Percentiles rank a stretch among this genome's conserved stretches.
Conservation (phyloP, 2,113 vertebrate species). For the Opisthocomus hoazin region DNA sequence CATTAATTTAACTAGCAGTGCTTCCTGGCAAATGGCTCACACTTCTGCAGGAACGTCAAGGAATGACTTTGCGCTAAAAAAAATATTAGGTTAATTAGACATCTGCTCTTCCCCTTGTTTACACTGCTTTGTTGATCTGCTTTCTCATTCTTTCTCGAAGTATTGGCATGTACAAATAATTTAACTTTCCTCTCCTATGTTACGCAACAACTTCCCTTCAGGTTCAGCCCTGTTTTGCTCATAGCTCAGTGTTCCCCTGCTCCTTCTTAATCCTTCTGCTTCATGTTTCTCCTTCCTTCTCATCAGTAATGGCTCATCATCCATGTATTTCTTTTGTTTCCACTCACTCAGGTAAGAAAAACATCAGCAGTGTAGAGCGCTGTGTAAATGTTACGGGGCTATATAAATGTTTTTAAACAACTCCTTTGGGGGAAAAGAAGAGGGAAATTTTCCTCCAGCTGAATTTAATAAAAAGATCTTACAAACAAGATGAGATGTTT, state of each 20-base stretch:
- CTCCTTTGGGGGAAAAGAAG: not conserved
- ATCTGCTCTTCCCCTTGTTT: slow-evolving; percentile 21
- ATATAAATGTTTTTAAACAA: not conserved
- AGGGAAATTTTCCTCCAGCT: not conserved
- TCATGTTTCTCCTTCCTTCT: not conserved
- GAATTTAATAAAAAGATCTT: not conserved
- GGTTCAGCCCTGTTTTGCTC: not conserved
- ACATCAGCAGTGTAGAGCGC: not conserved
- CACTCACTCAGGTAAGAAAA: not conserved
- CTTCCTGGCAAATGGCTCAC: slow-evolving; percentile 12
- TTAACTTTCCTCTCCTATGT: not conserved
- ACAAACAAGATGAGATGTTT: not conserved
- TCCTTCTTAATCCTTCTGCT: not conserved
- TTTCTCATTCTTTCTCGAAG: not conserved
- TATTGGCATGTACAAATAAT: not conserved
- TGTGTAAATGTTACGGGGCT: not conserved
- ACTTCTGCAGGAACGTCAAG: not conserved
- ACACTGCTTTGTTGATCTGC: not conserved
- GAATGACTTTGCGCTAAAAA: not conserved
- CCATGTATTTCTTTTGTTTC: not conserved
- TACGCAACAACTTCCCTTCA: not conserved
- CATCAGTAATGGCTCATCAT: not conserved
- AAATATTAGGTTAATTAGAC: slow-evolving; percentile 23
- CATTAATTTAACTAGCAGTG: slow-evolving; percentile 16
- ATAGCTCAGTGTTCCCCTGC: not conserved